Conservation (phyloP, 1,140 invertebrate species). For the Pseudomyrmex flavicornis region DNA sequence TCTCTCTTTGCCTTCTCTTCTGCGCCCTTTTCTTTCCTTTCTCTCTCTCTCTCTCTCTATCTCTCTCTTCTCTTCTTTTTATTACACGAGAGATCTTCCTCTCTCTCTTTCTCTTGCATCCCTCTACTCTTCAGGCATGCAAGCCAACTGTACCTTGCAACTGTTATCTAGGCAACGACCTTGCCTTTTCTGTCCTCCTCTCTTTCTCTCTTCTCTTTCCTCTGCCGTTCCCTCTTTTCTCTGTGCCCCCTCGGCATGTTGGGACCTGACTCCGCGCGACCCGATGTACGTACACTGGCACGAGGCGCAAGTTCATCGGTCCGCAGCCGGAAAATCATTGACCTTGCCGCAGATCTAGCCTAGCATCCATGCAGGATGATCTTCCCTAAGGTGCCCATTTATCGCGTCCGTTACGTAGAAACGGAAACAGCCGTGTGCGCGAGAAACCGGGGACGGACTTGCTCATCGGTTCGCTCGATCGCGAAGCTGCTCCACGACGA, state of each 20-base stretch:
- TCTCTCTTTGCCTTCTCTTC: neutral
- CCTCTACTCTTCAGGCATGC: constrained; percentile 62
- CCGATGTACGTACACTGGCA: constrained; percentile 17
- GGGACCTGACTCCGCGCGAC: constrained; percentile 17
- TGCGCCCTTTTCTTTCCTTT: neutral
- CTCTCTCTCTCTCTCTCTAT: neutral
- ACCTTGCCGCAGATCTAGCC: constrained; percentile 70
- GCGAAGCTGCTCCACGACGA: neutral
- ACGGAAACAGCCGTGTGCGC: constrained; percentile 5
- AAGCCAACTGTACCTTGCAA: constrained; percentile 80
- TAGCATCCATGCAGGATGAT: constrained; percentile 42
- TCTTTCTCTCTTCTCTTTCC: constrained; percentile 9
- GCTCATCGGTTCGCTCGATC: neutral
- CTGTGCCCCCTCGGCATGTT: constrained; percentile 27
- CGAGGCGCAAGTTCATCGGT: constrained; percentile 72
- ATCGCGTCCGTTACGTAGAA: constrained; percentile 57
- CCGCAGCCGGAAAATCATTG: constrained; percentile 73
- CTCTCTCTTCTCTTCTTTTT: constrained; percentile 7
- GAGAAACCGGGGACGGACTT: neutral
- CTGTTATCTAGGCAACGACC: constrained; percentile 82
- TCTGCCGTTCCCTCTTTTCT: constrained; percentile 16
- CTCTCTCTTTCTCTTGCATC: constrained; percentile 45
- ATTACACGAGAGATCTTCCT: neutral
- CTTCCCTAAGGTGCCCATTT: constrained; percentile 49
- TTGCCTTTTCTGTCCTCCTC: constrained; percentile 69